Base-by-base conservation (phyloP, 2,888 invertebrate species). In the Leucophenga maculata region DNA sequence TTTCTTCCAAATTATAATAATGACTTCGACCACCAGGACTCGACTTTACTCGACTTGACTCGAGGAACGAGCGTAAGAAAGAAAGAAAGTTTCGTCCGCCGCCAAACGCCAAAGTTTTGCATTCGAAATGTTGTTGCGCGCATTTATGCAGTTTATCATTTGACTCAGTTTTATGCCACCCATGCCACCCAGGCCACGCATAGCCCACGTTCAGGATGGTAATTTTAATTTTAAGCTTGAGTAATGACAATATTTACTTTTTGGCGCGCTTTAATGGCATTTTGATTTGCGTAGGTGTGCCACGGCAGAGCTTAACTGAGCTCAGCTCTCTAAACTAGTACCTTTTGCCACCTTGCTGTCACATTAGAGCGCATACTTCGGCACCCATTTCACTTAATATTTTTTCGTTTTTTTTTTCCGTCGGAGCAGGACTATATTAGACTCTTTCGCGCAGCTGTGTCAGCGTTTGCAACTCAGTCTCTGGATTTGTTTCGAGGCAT, bases 191-290 rank as follows among this genome's bases (percentile, higher is more conserved):
- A 50, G 31, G 39, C 31, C 32, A 44, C 18, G 18, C 46, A 3
- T 3, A 16, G 6, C 14, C 48, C 54, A 39, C 32, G 22, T 26
- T 80, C 3, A 18, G 77, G 76, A 78, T 76, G 82, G 83, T 78
- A 83, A 84, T 84, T 84, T 82, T 80, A 84, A 84, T 84, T 84
- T 84, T 85, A 85, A 84, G 84, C 85, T 82, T 82, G 85, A 85
- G 79, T 85, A 83, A 84, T 84, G 84, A 84, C 84, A 84, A 81
- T 82, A 84, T 84, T 84, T 84, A 78, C 82, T 82, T 80, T 81
- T 80, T 72, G 71, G 74, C 78, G 79, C 80, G 79, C 80, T 84
- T 84, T 84, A 84, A 84, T 84, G 82, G 82, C 79, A 79, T 83
- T 85, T 84, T 84, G 82, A 84, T 84, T 82, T 77, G 77, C 74